These are phyloP conservation scores for Strix aluco DNA, from an alignment of 2,113 vertebrate species.

Conservation along the genomic window DNA sequence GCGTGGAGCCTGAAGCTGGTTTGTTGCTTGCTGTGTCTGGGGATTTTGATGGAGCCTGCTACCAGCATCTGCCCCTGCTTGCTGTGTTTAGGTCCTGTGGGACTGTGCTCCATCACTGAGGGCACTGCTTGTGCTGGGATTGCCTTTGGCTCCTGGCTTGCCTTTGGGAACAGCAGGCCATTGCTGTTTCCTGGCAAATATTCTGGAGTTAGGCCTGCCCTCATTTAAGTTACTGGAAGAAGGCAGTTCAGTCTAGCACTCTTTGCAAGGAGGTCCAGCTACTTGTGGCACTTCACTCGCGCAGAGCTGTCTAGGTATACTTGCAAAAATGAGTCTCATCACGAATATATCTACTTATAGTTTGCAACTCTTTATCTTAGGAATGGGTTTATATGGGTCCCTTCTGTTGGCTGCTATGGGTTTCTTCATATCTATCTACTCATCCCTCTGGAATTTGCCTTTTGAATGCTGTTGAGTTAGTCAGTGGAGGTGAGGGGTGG, in stretches of 20 bases:
- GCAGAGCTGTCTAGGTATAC: neutral
- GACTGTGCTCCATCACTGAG: neutral
- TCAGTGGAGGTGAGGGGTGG: neutral
- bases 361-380: neutral
- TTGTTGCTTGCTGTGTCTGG: neutral
- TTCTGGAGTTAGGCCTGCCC: neutral
- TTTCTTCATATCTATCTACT: neutral
- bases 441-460: neutral
- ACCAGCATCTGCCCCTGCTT: neutral
- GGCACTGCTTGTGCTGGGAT: neutral
- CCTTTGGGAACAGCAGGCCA: neutral
- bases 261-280: neutral
- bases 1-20: neutral
- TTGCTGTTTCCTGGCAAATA: neutral
- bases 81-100: neutral
- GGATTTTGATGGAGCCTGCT: neutral
- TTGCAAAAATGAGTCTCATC: neutral
- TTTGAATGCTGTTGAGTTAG: neutral
- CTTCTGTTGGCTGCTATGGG: neutral
- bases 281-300: neutral
- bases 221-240: neutral
- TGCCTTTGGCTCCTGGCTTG: neutral
- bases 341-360: neutral
- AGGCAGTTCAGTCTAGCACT: neutral
- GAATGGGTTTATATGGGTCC: neutral